These are phyloP conservation scores for Yoshiicerus persimilis DNA, from an alignment of 1,140 invertebrate species.

Conservation along the genomic window DNA sequence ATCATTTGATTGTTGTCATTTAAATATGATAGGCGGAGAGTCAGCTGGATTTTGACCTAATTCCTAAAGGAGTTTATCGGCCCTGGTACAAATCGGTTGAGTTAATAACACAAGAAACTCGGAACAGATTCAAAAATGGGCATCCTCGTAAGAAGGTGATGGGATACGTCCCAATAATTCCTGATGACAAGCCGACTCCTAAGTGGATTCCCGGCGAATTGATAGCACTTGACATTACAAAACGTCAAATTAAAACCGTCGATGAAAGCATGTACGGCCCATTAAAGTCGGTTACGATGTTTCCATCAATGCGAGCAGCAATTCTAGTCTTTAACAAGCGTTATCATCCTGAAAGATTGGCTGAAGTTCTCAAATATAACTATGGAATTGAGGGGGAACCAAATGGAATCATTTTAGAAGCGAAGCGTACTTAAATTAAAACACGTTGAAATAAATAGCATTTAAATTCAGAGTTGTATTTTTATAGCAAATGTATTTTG, in stretches of 20 bases:
- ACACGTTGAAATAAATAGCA: too few relatives aligned
- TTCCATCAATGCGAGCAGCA: constrained; percentile 4
- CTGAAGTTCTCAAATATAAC: constrained; percentile 25
- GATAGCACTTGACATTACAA: constrained; percentile 14
- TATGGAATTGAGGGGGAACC: constrained; percentile 30
- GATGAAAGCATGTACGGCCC: constrained; percentile 35
- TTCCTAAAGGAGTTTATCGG: neutral
- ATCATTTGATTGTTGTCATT: neutral
- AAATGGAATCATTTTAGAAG: constrained; percentile 27
- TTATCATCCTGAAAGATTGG: constrained; percentile 33
- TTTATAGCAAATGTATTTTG: too few relatives aligned
- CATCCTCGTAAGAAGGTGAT: neutral
- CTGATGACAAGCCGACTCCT: constrained; percentile 8
- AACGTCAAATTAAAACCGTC: constrained; percentile 14
- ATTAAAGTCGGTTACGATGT: constrained; percentile 23
- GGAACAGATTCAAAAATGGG: neutral
- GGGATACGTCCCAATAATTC: constrained; percentile 27
- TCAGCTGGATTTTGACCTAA: neutral
- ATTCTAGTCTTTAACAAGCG: constrained; percentile 32
- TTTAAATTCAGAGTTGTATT: too few relatives aligned
- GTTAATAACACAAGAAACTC: neutral
- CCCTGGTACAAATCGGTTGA: neutral
- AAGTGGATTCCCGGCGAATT: constrained; percentile 35
- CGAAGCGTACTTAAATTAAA: neutral
- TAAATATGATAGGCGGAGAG: neutral